These are phyloP conservation scores for Linurgus olivaceus DNA, from an alignment of 2,797 vertebrate species.

Conservation along the genomic window DNA sequence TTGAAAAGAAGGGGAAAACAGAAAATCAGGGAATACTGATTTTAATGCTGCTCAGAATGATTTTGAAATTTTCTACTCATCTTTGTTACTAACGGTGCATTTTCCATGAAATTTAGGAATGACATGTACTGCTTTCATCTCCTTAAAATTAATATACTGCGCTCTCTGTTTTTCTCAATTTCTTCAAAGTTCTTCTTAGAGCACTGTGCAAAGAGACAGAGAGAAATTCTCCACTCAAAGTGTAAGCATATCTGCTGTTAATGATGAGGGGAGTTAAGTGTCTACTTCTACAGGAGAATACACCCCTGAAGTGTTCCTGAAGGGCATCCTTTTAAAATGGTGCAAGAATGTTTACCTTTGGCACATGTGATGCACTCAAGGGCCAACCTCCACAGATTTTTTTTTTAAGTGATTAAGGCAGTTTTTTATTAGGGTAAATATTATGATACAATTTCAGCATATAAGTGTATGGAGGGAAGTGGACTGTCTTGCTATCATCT, in stretches of 20 bases:
- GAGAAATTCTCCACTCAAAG: constrained; percentile 51
- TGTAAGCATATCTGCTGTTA: constrained; percentile 56
- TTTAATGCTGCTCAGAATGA: constrained; percentile 73
- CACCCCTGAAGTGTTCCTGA: constrained; percentile 50
- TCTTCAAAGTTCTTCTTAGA: constrained; percentile 65
- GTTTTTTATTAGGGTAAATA: constrained; percentile 11
- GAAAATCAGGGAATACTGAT: constrained; percentile 70
- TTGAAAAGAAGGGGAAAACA: constrained; percentile 72
- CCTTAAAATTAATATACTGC: constrained; percentile 69
- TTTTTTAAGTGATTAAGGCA: constrained; percentile 26
- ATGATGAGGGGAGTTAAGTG: constrained; percentile 70
- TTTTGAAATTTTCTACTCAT: constrained; percentile 75
- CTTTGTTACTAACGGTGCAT: constrained; percentile 66
- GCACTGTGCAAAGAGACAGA: constrained; percentile 66
- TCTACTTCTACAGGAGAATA: constrained; percentile 51
- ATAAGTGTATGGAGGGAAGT: neutral
- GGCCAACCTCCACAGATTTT: constrained; percentile 38
- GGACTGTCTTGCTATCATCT: neutral
- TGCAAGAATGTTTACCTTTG: constrained; percentile 61
- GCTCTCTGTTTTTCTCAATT: constrained; percentile 62
- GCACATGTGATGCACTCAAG: constrained; percentile 54
- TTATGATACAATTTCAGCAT: constrained; percentile 33
- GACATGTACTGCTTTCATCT: constrained; percentile 71
- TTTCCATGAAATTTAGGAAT: constrained; percentile 70
- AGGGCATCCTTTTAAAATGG: constrained; percentile 61